Evolutionary conservation across 2,113 vertebrate genomes (phyloP).

Genomic region (Fukomys damarensis): DNA sequence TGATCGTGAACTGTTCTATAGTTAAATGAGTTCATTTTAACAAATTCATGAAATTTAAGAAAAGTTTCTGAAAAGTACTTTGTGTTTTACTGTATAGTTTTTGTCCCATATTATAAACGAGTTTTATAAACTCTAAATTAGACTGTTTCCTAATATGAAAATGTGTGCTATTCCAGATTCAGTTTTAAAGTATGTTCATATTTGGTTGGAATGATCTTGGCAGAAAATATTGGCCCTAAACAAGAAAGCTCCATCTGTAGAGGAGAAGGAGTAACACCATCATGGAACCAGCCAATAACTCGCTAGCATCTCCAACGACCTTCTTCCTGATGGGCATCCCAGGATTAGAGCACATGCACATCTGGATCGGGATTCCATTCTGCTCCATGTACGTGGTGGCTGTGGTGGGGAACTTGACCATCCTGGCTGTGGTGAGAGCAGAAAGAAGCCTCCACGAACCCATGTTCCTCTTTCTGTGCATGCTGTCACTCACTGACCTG

Average conservation of each 20-base stretch:
- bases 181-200: too few species aligned
- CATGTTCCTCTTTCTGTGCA: slow-evolving; percentile 53
- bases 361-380: slow-evolving; percentile 78
- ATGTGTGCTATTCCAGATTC: too few species aligned
- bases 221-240: background rate
- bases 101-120: too few species aligned
- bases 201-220: background rate
- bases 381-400: slow-evolving; percentile 77
- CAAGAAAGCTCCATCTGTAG: background rate
- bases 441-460: slow-evolving; percentile 72
- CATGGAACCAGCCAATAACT: slow-evolving; percentile 62
- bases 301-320: background rate
- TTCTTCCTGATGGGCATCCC: slow-evolving; percentile 82
- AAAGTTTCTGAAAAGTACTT: too few species aligned
- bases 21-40: too few species aligned
- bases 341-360: slow-evolving; percentile 69
- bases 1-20: too few species aligned
- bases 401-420: background rate
- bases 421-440: background rate
- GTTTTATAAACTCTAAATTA: too few species aligned
- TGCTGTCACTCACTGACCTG: slow-evolving; percentile 63
- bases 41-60: too few species aligned
- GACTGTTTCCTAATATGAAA: too few species aligned
- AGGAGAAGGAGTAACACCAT: background rate
- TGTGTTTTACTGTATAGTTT: too few species aligned